These are phyloP conservation scores for Corvus cornix DNA, from an alignment of 2,113 vertebrate genomes.

Conservation along the genomic window DNA sequence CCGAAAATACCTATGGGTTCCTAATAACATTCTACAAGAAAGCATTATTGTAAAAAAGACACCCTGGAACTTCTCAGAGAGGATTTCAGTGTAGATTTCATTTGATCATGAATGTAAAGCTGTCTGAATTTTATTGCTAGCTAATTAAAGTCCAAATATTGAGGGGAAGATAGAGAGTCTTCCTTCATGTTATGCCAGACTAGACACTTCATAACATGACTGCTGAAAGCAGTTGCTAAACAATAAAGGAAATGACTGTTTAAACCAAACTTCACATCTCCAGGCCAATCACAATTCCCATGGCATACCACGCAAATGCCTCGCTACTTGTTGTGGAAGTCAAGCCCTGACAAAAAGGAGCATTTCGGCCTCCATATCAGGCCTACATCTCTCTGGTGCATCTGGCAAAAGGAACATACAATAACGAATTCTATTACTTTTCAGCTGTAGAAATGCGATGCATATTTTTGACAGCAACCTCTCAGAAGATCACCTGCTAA, in stretches of 20 bases:
- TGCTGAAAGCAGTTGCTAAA: not conserved
- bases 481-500: not conserved
- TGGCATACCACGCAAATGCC: fast-evolving
- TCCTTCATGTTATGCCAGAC: not conserved
- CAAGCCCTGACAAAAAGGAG: not conserved
- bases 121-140: not conserved
- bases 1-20: not conserved
- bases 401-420: not conserved
- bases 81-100: not conserved
- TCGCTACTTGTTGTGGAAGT: fast-evolving
- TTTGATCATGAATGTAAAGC: not conserved
- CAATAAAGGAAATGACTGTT: not conserved
- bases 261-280: not conserved
- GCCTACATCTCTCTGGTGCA: not conserved
- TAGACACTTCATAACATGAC: not conserved
- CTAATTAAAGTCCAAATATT: not conserved
- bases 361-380: not conserved
- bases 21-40: not conserved
- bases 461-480: not conserved
- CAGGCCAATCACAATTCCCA: not conserved
- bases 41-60: not conserved
- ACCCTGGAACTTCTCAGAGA: not conserved
- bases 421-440: not conserved
- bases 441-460: not conserved
- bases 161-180: not conserved